Base-by-base conservation (phyloP, 2,797 vertebrate genomes). In the Martes flavigula region DNA sequence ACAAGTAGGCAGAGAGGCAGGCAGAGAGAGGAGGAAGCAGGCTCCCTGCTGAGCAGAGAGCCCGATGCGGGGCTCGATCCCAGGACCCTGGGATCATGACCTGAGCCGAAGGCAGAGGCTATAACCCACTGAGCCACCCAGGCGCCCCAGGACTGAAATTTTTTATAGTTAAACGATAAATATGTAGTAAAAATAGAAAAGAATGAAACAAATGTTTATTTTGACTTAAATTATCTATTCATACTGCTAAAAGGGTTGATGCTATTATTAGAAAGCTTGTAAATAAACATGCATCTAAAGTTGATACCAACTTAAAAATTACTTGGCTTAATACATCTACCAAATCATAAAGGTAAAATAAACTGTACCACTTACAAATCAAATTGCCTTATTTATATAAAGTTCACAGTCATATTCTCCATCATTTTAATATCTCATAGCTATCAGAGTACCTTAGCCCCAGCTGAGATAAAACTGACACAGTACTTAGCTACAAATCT, bases 341-440 rank as follows among this genome's bases (percentile, higher is more conserved):
- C 73, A 91, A 93, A 72, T 90, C 23, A 81, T 1, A 89, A 73
- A 73, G 18, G 38, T 83, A 90, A 97, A 91, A 81, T 30, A 72
- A 94, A 94, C 7, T 72, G n/a, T 48, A 73, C 38, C 43, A 91
- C 38, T 40, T 90, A 75, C 62, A 96, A 83, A 86, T 46, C 25
- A 97, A 82, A 90, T 18, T 73, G 48, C 48, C 20, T 56, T 93
- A 75, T 72, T 90, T 87, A n/a, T 54, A 70, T 48, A 90, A 82
- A 56, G 46, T 46, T 78, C 40, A 38, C 11, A 73, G 82, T 40
- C 60, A 70, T 21, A 78, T 95, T 90, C 66, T 96, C 93, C 77
- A 88, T 88, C 87, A 73, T 91, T 97, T 92, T 95, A 97, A 96
- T 40, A 85, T 17, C 83, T 94, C n/a, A 81, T 18, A 60, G 21